These are phyloP conservation scores for Gasterosteus aculeatus DNA, from an alignment of 2,113 vertebrate species.

Conservation along the genomic window DNA sequence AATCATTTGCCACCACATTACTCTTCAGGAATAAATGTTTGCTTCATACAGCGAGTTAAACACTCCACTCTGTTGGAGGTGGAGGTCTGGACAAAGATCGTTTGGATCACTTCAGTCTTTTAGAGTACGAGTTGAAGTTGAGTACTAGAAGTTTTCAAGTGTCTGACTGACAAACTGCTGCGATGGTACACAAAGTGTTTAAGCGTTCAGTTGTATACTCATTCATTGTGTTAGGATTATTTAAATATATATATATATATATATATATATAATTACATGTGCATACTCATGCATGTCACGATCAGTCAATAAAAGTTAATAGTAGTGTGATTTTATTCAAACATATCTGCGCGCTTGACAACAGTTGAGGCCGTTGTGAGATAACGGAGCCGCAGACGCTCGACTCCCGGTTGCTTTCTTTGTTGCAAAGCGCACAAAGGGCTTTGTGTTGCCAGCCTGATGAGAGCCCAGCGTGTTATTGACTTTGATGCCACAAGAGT, in stretches of 20 bases:
- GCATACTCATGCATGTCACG: neutral
- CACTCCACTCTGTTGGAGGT: no score
- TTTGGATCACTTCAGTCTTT: neutral
- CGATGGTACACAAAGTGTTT: neutral
- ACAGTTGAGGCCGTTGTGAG: conserved; percentile 7
- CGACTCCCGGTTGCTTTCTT: conserved; percentile 36
- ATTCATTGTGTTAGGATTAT: neutral
- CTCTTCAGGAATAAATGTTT: neutral
- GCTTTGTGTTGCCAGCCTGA: conserved; percentile 45
- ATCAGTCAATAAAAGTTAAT: neutral
- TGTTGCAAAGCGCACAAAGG: conserved; percentile 53
- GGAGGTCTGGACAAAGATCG: neutral
- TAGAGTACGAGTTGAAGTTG: no score
- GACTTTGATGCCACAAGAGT: conserved; percentile 43
- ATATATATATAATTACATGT: neutral
- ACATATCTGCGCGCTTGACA: neutral
- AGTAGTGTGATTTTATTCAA: neutral
- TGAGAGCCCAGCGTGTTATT: conserved; percentile 41
- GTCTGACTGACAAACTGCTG: neutral
- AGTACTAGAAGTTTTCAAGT: neutral
- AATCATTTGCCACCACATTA: neutral
- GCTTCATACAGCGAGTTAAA: neutral
- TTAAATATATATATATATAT: neutral
- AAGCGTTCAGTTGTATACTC: no score
- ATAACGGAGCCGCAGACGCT: conserved; percentile 57